These are phyloP conservation scores for Adelosebastes latens DNA, from an alignment of 2,797 vertebrate genomes.

Conservation along the genomic window DNA sequence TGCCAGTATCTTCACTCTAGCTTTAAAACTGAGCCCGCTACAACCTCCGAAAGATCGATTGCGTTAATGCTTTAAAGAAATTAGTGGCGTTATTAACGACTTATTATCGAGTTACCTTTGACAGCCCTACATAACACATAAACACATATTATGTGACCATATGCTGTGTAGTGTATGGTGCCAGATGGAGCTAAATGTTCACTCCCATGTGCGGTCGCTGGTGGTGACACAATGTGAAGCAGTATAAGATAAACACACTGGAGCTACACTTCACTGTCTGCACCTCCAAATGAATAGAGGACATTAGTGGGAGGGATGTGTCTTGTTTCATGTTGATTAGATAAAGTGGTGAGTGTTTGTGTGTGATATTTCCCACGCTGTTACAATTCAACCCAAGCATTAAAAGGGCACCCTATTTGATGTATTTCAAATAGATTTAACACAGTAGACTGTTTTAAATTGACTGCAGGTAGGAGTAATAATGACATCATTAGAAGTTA, in stretches of 20 bases:
- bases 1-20: too few species aligned
- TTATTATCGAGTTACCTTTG: too few species aligned
- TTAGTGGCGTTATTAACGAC: too few species aligned
- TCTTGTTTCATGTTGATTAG: conserved; percentile 1
- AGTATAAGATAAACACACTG: not conserved
- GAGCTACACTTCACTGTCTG: not conserved
- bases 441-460: conserved; percentile 12
- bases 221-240: not conserved
- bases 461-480: not conserved
- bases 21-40: too few species aligned
- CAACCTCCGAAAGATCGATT: too few species aligned
- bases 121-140: not conserved
- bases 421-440: conserved; percentile 26
- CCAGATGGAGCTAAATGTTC: not conserved
- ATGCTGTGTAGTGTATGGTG: not conserved
- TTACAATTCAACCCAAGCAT: not conserved
- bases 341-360: conserved; percentile 2
- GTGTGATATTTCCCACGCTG: conserved; percentile 7
- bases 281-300: not conserved
- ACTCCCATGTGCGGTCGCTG: not conserved
- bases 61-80: too few species aligned
- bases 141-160: not conserved
- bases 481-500: not conserved
- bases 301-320: not conserved
- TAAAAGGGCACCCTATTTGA: not conserved